phyloP scores from a whole-genome alignment of 2,888 invertebrate genomes.

The Agriopis leucophaearia region DNA sequence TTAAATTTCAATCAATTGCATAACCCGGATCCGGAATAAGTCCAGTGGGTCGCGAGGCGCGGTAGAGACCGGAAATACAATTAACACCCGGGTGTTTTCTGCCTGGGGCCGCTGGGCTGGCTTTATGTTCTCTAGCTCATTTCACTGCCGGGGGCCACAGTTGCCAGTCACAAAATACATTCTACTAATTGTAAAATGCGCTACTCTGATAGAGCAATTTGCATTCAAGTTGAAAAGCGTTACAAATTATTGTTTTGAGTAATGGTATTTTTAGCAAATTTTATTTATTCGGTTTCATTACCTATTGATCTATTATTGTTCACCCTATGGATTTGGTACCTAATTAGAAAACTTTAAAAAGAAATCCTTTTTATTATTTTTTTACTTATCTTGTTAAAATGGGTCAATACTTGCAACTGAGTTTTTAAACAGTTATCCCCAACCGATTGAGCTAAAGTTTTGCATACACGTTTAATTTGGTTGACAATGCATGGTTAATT shows the following conservation, averaged over 20 bases:
- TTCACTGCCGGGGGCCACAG: slow-evolving; percentile 50
- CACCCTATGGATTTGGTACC: too few species aligned
- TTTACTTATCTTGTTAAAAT: too few species aligned
- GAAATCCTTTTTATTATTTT: too few species aligned
- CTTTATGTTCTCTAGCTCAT: slow-evolving; percentile 59
- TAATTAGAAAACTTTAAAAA: too few species aligned
- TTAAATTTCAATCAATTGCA: slow-evolving; percentile 48
- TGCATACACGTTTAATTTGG: too few species aligned
- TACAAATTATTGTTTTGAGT: slow-evolving; percentile 4
- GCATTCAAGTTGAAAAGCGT: slow-evolving; percentile 16
- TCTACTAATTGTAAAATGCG: slow-evolving; percentile 45
- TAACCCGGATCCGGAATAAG: slow-evolving; percentile 48
- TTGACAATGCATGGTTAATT: too few species aligned
- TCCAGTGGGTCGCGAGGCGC: slow-evolving; percentile 44
- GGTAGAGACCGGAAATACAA: slow-evolving; percentile 51
- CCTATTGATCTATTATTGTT: too few species aligned
- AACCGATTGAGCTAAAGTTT: too few species aligned
- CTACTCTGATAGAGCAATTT: slow-evolving; percentile 43
- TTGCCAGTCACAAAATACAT: slow-evolving; percentile 50
- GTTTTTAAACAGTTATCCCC: too few species aligned
- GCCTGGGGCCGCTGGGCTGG: slow-evolving; percentile 45
- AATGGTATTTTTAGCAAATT: neutral
- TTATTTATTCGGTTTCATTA: too few species aligned
- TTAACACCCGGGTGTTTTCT: slow-evolving; percentile 52
- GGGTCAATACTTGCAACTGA: too few species aligned